These are phyloP conservation scores for Pseudobourletiella spinata DNA, from an alignment of 1,140 invertebrate genomes.

Conservation along the genomic window DNA sequence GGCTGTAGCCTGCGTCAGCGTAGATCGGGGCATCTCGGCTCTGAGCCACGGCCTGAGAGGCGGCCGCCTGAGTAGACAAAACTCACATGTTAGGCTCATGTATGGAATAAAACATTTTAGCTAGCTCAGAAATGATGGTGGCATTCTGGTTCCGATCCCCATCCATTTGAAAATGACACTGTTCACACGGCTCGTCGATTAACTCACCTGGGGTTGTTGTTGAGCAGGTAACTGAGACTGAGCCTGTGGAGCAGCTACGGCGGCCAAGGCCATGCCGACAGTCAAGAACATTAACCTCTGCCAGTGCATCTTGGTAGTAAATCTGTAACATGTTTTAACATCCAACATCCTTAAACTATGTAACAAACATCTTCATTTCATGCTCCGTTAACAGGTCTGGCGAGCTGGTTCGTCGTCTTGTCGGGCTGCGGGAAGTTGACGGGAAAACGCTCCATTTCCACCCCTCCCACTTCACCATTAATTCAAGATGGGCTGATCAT, in stretches of 20 bases:
- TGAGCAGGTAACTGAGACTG: conserved; percentile 28
- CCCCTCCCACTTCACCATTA: background rate
- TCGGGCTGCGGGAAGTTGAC: too few species aligned
- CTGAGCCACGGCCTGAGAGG: conserved; percentile 28
- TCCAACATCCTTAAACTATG: too few species aligned
- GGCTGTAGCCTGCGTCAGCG: conserved; percentile 14
- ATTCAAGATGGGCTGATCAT: background rate
- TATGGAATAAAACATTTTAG: background rate
- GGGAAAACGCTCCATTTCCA: background rate
- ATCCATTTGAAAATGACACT: background rate
- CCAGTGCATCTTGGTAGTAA: conserved; percentile 29
- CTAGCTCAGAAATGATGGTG: background rate
- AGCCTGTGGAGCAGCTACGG: conserved; percentile 30
- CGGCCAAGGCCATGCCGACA: conserved; percentile 30
- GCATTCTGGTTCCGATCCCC: background rate
- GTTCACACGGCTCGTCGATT: too few species aligned
- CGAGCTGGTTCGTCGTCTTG: too few species aligned
- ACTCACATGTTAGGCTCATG: too few species aligned
- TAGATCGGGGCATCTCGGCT: conserved; percentile 35
- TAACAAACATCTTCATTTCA: too few species aligned
- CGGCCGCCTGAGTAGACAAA: background rate
- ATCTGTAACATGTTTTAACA: too few species aligned
- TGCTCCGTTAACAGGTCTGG: too few species aligned
- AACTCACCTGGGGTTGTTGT: conserved; percentile 7
- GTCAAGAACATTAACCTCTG: conserved; percentile 27